These are phyloP conservation scores for Apis cerana DNA, from an alignment of 1,140 invertebrate genomes.

Conservation along the genomic window DNA sequence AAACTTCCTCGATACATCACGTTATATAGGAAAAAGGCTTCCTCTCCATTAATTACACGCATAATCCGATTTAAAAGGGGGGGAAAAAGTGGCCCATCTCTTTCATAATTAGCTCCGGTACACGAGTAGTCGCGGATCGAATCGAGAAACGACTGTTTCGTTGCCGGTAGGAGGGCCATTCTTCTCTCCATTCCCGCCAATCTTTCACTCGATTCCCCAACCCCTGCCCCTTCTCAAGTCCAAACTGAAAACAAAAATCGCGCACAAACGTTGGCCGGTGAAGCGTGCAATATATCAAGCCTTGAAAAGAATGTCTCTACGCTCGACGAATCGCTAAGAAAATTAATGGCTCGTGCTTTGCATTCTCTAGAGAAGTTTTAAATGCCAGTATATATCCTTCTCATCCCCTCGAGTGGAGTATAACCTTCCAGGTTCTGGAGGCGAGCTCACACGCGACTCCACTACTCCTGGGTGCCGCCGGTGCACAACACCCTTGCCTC, in stretches of 20 bases:
- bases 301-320: constrained; percentile 60
- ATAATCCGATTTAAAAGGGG: no score
- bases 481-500: neutral
- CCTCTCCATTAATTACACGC: no score
- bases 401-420: neutral
- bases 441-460: neutral
- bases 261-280: constrained; percentile 50
- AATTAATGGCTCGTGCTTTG: constrained; percentile 69
- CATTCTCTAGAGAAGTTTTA: constrained; percentile 63
- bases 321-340: constrained; percentile 66
- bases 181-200: no score
- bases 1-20: no score
- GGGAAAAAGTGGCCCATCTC: no score
- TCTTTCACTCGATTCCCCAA: neutral
- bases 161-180: neutral
- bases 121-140: no score
- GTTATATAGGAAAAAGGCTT: no score
- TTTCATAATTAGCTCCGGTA: no score
- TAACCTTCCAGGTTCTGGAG: constrained; percentile 39
- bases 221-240: neutral
- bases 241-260: constrained; percentile 55
- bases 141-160: neutral
- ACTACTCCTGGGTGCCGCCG: constrained; percentile 12
- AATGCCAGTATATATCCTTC: constrained; percentile 49
- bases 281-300: constrained; percentile 61